Evolutionary conservation across 1,140 invertebrate species (phyloP).

Genomic region (Camponotus vicinus): DNA sequence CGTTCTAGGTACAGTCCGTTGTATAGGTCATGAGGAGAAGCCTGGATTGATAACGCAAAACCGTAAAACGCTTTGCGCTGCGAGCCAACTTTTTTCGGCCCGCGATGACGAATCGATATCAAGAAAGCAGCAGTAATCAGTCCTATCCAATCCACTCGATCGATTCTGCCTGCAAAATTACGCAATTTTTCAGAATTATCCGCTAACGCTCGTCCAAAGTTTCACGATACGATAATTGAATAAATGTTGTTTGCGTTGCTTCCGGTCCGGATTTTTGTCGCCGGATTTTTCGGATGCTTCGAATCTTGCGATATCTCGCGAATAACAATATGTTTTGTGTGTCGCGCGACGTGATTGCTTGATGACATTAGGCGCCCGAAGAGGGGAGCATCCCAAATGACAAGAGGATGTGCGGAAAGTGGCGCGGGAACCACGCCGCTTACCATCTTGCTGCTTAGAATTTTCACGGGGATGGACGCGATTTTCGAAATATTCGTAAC

Average conservation of each 20-base stretch:
- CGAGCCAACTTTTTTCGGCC: background rate
- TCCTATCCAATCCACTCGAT: background rate
- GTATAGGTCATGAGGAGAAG: slow-evolving; percentile 75
- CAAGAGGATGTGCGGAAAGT: slow-evolving; percentile 81
- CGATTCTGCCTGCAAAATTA: too few species aligned
- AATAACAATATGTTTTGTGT: slow-evolving; percentile 58
- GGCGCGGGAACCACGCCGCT: slow-evolving; percentile 78
- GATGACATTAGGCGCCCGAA: slow-evolving; percentile 68
- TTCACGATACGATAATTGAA: background rate
- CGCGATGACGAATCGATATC: background rate
- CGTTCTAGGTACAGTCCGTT: slow-evolving; percentile 77
- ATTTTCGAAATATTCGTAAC: slow-evolving; percentile 1
- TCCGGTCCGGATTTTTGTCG: too few species aligned
- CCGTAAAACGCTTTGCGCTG: slow-evolving; percentile 1
- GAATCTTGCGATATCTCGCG: slow-evolving; percentile 6
- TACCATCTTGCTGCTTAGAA: slow-evolving; percentile 59
- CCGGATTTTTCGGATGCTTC: background rate
- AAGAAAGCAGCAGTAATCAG: background rate
- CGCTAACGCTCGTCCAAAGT: background rate
- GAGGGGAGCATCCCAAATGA: slow-evolving; percentile 77
- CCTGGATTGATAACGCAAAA: slow-evolving; percentile 52
- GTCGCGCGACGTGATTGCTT: slow-evolving; percentile 65
- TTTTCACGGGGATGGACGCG: slow-evolving; percentile 5
- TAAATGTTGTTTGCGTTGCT: background rate
- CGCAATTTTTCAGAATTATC: background rate